phyloP scores from a whole-genome alignment of 2,888 invertebrate species.

The Apotomis betuletana region DNA sequence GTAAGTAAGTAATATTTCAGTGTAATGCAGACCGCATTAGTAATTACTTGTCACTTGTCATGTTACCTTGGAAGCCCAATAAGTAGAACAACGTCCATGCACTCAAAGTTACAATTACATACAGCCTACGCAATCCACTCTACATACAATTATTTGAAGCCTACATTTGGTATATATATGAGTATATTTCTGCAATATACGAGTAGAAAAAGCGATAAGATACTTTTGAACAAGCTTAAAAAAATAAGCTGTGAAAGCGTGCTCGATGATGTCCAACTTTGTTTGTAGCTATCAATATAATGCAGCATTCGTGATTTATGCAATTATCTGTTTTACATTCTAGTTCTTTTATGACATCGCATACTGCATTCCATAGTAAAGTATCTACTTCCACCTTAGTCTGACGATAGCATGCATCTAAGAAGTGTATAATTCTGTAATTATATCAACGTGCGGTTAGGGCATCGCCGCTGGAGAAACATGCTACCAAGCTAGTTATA shows the following conservation, averaged over 20 bases:
- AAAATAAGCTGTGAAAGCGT: too few species aligned
- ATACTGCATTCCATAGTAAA: conserved; percentile 23
- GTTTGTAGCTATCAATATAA: not conserved
- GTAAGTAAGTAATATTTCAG: not conserved
- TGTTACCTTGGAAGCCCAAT: conserved; percentile 31
- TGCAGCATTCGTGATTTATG: not conserved
- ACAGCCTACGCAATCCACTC: conserved; percentile 4
- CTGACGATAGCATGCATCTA: conserved; percentile 28
- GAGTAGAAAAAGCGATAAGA: too few species aligned
- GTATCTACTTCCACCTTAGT: conserved; percentile 13
- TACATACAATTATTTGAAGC: conserved; percentile 3
- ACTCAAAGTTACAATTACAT: conserved; percentile 6
- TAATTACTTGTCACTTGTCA: conserved; percentile 5
- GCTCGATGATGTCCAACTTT: not conserved
- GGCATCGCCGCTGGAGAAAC: conserved; percentile 45
- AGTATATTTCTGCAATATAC: too few species aligned
- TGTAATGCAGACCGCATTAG: not conserved
- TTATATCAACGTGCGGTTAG: conserved; percentile 58
- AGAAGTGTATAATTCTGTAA: conserved; percentile 47
- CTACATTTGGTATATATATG: not conserved
- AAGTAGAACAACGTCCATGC: conserved; percentile 28
- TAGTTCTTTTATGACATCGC: not conserved
- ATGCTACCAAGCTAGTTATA: conserved; percentile 36
- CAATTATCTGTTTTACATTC: not conserved
- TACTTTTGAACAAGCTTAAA: too few species aligned